These are phyloP conservation scores for Glaucidium brasilianum DNA, from an alignment of 2,113 vertebrate genomes.

Conservation along the genomic window DNA sequence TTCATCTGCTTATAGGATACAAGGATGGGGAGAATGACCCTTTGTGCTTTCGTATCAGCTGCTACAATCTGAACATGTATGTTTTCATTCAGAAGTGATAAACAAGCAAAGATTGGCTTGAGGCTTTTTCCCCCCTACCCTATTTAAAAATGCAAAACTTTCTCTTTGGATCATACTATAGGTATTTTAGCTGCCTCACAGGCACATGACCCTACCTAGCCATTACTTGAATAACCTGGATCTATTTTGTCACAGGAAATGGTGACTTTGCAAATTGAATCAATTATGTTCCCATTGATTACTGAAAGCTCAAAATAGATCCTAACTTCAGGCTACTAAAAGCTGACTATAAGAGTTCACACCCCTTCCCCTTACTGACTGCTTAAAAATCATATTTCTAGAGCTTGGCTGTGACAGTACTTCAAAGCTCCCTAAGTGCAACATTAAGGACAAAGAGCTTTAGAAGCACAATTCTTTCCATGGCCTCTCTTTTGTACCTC, in stretches of 20 bases:
- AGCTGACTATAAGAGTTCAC: neutral
- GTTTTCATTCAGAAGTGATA: neutral
- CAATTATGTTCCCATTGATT: neutral
- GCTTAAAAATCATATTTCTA: neutral
- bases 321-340: neutral
- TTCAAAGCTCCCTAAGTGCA: neutral
- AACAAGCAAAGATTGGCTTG: neutral
- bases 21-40: neutral
- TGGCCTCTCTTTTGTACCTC: neutral
- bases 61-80: accelerated
- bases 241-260: neutral
- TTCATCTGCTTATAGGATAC: neutral
- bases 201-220: neutral
- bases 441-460: neutral
- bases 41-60: neutral
- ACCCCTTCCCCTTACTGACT: neutral
- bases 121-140: neutral
- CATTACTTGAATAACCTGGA: neutral
- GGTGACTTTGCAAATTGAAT: neutral
- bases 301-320: neutral
- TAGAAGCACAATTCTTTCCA: neutral
- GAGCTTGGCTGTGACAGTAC: neutral
- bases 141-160: neutral
- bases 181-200: neutral
- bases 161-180: neutral